Evolutionary conservation across 2,888 invertebrate species (phyloP).

Genomic region (Pristionchus fissidentatus): DNA sequence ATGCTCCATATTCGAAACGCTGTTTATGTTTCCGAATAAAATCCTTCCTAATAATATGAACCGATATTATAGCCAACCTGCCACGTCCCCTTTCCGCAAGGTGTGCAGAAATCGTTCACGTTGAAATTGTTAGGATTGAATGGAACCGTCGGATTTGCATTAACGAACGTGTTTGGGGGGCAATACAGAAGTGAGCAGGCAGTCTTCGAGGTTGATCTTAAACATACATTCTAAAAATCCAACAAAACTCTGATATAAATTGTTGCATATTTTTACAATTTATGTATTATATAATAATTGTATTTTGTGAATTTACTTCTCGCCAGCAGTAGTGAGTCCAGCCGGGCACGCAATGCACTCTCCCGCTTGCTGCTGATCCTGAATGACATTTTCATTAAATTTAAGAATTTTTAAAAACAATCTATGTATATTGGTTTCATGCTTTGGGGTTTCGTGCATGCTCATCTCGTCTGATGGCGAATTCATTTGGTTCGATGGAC

Average conservation of each 20-base stretch:
- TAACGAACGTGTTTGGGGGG: neutral
- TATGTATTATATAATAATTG: neutral
- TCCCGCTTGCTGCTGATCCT: neutral
- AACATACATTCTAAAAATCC: neutral
- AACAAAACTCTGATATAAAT: neutral
- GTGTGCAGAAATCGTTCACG: neutral
- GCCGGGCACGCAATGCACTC: neutral
- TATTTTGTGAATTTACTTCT: neutral
- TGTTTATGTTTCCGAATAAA: neutral
- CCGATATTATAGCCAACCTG: neutral
- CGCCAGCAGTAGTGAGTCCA: neutral
- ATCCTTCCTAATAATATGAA: neutral
- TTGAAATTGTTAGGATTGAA: neutral
- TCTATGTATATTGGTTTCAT: too few relatives aligned
- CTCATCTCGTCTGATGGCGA: too few relatives aligned
- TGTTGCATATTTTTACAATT: neutral
- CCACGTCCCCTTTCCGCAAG: conserved; percentile 3
- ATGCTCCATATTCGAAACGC: neutral
- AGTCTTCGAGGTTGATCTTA: neutral
- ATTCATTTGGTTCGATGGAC: too few relatives aligned
- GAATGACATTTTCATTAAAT: neutral
- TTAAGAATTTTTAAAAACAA: neutral
- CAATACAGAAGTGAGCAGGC: conserved; percentile 17
- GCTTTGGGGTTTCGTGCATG: too few relatives aligned
- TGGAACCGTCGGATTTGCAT: neutral